Conservation (phyloP, 2,888 invertebrate species). For the Microplitis manilae region DNA sequence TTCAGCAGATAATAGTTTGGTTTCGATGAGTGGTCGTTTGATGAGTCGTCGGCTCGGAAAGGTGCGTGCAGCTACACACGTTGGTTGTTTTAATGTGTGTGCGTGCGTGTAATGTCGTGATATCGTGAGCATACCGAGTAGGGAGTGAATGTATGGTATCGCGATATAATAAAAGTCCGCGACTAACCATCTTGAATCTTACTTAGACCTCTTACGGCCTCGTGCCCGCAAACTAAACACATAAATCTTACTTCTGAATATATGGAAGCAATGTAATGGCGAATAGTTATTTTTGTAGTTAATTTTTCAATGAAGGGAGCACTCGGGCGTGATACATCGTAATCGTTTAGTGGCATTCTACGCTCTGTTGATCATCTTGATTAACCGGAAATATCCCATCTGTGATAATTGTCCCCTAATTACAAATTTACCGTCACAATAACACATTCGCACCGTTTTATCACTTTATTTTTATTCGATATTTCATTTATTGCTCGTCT, state of each 20-base stretch:
- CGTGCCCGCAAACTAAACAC: slow-evolving; percentile 37
- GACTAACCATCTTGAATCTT: slow-evolving; percentile 20
- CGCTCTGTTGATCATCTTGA: slow-evolving; percentile 43
- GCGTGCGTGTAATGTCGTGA: slow-evolving; percentile 9
- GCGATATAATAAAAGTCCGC: neutral
- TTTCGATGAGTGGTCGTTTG: slow-evolving; percentile 24
- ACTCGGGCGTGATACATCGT: slow-evolving; percentile 40
- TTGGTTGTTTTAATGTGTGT: slow-evolving; percentile 35
- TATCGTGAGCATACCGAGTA: slow-evolving; percentile 9
- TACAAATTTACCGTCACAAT: slow-evolving; percentile 17
- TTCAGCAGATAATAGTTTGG: slow-evolving; percentile 23
- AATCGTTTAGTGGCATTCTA: slow-evolving; percentile 43
- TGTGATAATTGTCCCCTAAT: slow-evolving; percentile 41
- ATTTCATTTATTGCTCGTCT: neutral
- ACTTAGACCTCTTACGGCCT: neutral
- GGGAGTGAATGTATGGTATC: slow-evolving; percentile 23
- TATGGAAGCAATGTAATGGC: slow-evolving; percentile 37
- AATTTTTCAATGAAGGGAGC: slow-evolving; percentile 41
- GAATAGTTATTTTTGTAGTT: slow-evolving; percentile 35
- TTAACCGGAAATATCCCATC: slow-evolving; percentile 42
- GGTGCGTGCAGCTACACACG: slow-evolving; percentile 43
- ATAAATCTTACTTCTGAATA: slow-evolving; percentile 41
- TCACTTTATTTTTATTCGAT: neutral
- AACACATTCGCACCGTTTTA: neutral
- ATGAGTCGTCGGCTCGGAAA: slow-evolving; percentile 47